These are phyloP conservation scores for Anastrepha obliqua DNA, from an alignment of 1,140 invertebrate genomes.

Conservation along the genomic window DNA sequence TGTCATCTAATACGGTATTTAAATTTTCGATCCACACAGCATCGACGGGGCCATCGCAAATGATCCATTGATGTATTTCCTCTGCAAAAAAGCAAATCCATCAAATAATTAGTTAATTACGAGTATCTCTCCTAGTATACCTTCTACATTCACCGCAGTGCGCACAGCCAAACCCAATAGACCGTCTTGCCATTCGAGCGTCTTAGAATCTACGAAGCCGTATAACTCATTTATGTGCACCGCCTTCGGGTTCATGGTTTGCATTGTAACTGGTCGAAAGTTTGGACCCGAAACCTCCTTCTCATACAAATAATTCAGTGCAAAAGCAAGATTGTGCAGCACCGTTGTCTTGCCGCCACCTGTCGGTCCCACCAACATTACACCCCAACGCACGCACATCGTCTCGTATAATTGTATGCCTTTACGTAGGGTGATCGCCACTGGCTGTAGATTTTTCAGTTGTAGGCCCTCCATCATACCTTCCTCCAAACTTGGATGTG, in stretches of 20 bases:
- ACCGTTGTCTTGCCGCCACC: constrained; percentile 88
- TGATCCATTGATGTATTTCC: constrained; percentile 87
- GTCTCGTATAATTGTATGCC: constrained; percentile 92
- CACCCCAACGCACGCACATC: constrained; percentile 93
- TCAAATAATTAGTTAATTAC: neutral
- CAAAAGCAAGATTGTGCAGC: constrained; percentile 80
- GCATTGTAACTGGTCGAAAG: constrained; percentile 80
- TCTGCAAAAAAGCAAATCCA: constrained; percentile 62
- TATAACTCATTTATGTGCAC: constrained; percentile 92
- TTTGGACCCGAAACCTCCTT: constrained; percentile 76
- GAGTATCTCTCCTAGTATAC: constrained; percentile 59
- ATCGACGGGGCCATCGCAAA: constrained; percentile 94
- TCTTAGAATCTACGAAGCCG: constrained; percentile 88
- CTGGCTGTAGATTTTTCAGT: constrained; percentile 78
- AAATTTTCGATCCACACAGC: constrained; percentile 97
- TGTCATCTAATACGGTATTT: constrained; percentile 95
- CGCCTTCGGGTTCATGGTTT: constrained; percentile 91
- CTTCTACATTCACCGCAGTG: constrained; percentile 79
- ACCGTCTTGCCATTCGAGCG: constrained; percentile 93
- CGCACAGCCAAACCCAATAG: constrained; percentile 84
- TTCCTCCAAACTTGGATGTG: constrained; percentile 83
- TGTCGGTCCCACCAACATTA: constrained; percentile 94
- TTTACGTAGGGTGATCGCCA: constrained; percentile 83
- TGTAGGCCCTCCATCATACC: constrained; percentile 76
- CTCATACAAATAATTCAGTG: constrained; percentile 79